These are phyloP conservation scores for Lepidurus arcticus DNA, from an alignment of 1,140 invertebrate genomes.

Conservation along the genomic window DNA sequence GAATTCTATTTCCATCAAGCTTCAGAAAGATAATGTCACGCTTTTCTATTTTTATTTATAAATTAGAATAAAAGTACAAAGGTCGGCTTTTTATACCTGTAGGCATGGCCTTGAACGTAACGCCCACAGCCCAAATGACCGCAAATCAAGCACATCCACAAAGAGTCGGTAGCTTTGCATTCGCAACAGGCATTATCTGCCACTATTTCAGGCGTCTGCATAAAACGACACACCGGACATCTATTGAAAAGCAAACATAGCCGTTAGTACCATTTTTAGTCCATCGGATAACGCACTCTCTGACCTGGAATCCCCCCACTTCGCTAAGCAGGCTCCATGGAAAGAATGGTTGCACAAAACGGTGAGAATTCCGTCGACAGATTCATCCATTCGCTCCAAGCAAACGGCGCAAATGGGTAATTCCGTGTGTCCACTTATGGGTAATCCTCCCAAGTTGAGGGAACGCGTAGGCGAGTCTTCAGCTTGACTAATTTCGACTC, in stretches of 20 bases:
- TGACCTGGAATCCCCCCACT: slow-evolving; percentile 88
- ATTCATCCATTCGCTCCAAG: slow-evolving; percentile 95
- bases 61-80: not conserved
- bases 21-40: not conserved
- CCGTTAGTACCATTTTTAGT: not conserved
- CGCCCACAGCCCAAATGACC: slow-evolving; percentile 95
- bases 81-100: slow-evolving; percentile 46
- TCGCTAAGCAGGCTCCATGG: slow-evolving; percentile 86
- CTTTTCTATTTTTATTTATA: too few relatives aligned
- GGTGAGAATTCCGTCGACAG: slow-evolving; percentile 92
- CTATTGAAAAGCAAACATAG: slow-evolving; percentile 41
- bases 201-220: slow-evolving; percentile 85
- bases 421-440: slow-evolving; percentile 72
- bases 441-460: slow-evolving; percentile 50
- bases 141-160: slow-evolving; percentile 99
- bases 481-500: slow-evolving; percentile 67
- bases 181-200: slow-evolving; percentile 76
- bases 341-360: slow-evolving; percentile 98
- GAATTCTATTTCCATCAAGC: not conserved
- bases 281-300: not conserved
- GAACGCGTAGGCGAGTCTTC: slow-evolving; percentile 47
- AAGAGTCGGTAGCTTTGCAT: slow-evolving; percentile 69
- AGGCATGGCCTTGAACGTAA: slow-evolving; percentile 65
- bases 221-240: slow-evolving; percentile 67
- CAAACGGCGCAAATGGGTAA: slow-evolving; percentile 97